These are phyloP conservation scores for Arothron firmamentum DNA, from an alignment of 2,113 vertebrate genomes.

Conservation along the genomic window DNA sequence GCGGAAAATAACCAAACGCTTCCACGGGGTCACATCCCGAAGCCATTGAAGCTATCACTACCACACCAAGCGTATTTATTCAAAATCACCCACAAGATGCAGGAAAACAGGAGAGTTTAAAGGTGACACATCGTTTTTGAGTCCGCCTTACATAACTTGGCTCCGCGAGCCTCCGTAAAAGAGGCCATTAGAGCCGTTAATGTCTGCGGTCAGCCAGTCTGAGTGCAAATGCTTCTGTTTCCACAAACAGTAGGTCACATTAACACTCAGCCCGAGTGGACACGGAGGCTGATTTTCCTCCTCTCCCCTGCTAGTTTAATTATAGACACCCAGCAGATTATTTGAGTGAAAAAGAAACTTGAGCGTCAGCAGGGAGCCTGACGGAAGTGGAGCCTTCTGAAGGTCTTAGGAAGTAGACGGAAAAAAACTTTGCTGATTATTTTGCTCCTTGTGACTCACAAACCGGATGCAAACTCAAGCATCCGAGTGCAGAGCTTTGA, in stretches of 20 bases:
- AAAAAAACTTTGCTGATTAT: constrained; percentile 4
- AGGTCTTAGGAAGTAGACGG: not conserved
- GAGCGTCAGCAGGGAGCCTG: constrained; percentile 23
- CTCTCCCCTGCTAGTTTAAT: constrained; percentile 57
- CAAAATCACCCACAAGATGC: no score
- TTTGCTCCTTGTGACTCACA: constrained; percentile 3
- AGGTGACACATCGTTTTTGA: not conserved
- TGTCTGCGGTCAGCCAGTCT: constrained; percentile 17
- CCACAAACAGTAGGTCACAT: constrained; percentile 6
- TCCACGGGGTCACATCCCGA: no score
- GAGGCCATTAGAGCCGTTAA: constrained; percentile 11
- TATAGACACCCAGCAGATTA: constrained; percentile 34
- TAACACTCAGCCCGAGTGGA: constrained; percentile 5
- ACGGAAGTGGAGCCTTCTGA: constrained; percentile 7
- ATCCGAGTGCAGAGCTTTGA: not conserved
- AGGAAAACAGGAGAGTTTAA: no score
- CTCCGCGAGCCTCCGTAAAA: constrained; percentile 10
- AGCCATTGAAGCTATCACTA: no score
- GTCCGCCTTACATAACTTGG: not conserved
- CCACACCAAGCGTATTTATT: no score
- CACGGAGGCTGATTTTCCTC: constrained; percentile 10
- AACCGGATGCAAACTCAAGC: not conserved
- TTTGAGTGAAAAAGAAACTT: constrained; percentile 34
- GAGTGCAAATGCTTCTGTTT: constrained; percentile 20
- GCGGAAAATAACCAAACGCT: not conserved